Percentiles rank a stretch among this genome's conserved stretches.
These are phyloP conservation scores for Phenganax stokvisi DNA, from an alignment of 92 coral and sea anemone genomes.

Conservation along the genomic window DNA sequence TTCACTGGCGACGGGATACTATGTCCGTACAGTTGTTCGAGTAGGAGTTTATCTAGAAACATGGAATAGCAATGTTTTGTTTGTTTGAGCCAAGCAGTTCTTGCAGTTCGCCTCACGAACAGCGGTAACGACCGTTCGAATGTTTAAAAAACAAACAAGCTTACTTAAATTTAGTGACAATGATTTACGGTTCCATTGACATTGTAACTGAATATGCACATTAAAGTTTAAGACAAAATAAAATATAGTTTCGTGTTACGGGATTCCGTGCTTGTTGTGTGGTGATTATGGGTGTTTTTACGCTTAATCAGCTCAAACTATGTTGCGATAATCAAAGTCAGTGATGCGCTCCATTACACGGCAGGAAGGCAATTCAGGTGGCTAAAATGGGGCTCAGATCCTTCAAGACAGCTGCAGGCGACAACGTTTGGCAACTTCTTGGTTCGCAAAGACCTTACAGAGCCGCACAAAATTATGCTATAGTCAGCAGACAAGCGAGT, in stretches of 20 bases:
- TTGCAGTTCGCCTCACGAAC: conserved; percentile 16
- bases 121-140: neutral
- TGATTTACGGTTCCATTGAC: conserved; percentile 8
- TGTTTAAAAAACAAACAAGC: neutral
- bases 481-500: no score
- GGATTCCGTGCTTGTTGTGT: conserved; percentile 13
- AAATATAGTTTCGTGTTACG: conserved; percentile 10
- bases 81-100: conserved; percentile 31
- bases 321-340: conserved; percentile 1
- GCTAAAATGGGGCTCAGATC: neutral
- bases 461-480: no score
- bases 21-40: conserved; percentile 35
- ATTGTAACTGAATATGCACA: conserved; percentile 7
- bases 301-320: conserved; percentile 7
- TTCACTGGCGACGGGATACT: conserved; percentile 34
- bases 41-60: conserved; percentile 37
- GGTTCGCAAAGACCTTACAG: no score
- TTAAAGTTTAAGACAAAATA: no score
- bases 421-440: neutral
- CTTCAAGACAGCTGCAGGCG: neutral
- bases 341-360: conserved; percentile 4
- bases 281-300: conserved; percentile 5
- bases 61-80: conserved; percentile 27
- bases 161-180: neutral
- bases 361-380: conserved; percentile 17